Evolutionary conservation across 2,797 vertebrate species (phyloP).

Genomic region (Sparus aurata): DNA sequence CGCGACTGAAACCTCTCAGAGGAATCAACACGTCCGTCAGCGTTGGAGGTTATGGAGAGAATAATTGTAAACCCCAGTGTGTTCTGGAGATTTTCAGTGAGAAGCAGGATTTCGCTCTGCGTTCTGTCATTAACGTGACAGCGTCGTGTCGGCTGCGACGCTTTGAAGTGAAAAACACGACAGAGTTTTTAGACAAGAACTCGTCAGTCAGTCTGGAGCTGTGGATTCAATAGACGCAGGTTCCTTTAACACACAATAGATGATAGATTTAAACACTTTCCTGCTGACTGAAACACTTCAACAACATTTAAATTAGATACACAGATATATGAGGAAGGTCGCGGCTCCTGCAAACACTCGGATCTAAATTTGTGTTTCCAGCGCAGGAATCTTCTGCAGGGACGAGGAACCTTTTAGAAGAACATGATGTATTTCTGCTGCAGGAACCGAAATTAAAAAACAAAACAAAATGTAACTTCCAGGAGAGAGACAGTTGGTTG

Average conservation of each 20-base stretch:
- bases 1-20: conserved; percentile 26
- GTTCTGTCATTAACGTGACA: conserved; percentile 54
- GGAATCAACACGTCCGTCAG: conserved; percentile 61
- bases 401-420: too few species aligned
- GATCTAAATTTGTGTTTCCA: too few species aligned
- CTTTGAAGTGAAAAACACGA: conserved; percentile 3
- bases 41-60: conserved; percentile 23
- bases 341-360: too few species aligned
- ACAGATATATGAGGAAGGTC: too few species aligned
- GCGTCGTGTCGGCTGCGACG: background rate
- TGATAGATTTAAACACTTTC: too few species aligned
- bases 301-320: too few species aligned
- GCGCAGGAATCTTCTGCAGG: too few species aligned
- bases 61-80: conserved; percentile 43
- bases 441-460: too few species aligned
- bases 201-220: background rate
- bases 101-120: conserved; percentile 36
- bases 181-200: background rate
- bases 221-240: background rate
- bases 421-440: too few species aligned
- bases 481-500: too few species aligned
- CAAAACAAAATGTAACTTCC: too few species aligned
- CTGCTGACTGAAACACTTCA: background rate
- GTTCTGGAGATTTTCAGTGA: conserved; percentile 29
- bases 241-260: too few species aligned